Conservation (phyloP, 2,113 vertebrate species). For the Ctenodactylus gundi region DNA sequence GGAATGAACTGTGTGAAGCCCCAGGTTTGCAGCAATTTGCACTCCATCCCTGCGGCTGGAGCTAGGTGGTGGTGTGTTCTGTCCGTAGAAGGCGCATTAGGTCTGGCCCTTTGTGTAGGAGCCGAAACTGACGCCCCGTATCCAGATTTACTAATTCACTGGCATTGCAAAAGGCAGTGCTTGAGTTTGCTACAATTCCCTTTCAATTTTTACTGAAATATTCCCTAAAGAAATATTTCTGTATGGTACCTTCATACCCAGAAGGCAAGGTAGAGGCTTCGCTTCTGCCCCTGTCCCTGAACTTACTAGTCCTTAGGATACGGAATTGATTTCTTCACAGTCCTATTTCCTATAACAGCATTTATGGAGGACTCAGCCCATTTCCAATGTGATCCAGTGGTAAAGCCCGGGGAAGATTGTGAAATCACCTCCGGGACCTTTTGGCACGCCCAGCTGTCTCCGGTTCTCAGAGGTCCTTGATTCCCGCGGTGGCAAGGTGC, state of each 20-base stretch:
- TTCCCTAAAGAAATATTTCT: not conserved
- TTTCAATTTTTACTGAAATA: too few relatives aligned
- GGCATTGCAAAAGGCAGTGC: accelerated
- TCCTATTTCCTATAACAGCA: not conserved
- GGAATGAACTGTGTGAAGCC: accelerated
- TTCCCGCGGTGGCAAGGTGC: too few relatives aligned
- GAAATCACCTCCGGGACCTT: not conserved
- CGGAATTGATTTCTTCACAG: not conserved
- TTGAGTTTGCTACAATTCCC: not conserved
- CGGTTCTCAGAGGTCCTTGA: not conserved
- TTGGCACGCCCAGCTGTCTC: not conserved
- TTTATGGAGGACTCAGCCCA: not conserved
- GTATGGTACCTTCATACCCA: too few relatives aligned
- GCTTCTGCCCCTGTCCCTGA: not conserved
- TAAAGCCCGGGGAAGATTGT: not conserved
- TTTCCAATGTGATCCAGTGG: not conserved
- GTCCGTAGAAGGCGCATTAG: accelerated
- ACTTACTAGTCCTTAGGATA: too few relatives aligned
- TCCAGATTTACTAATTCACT: accelerated
- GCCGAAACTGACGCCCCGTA: accelerated
- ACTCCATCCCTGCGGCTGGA: not conserved
- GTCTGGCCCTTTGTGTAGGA: not conserved
- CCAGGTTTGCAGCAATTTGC: not conserved
- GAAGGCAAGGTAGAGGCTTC: too few relatives aligned
- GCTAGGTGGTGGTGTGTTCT: accelerated